Evolutionary conservation across 2,797 vertebrate species (phyloP).

Genomic region (Nasua narica): DNA sequence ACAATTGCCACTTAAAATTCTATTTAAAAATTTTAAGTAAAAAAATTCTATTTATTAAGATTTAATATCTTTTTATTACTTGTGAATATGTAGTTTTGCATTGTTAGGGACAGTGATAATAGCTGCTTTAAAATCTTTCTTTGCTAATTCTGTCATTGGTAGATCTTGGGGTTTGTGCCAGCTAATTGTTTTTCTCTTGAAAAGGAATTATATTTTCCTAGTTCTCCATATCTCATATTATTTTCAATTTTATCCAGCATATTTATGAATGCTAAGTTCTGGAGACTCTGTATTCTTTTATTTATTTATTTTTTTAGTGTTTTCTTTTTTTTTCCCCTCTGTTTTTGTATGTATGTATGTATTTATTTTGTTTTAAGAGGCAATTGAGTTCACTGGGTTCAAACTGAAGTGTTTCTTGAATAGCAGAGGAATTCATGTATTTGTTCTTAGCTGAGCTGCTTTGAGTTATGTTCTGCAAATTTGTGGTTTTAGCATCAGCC

Average conservation of each 20-base stretch:
- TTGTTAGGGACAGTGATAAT: not conserved
- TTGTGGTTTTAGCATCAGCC: not conserved
- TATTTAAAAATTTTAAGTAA: not conserved
- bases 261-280: not conserved
- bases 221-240: not conserved
- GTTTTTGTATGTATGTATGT: no score
- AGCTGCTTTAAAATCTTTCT: not conserved
- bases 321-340: not conserved
- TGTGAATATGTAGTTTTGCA: not conserved
- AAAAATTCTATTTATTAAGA: not conserved
- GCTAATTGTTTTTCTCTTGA: not conserved
- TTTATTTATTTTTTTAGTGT: not conserved
- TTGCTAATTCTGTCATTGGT: not conserved
- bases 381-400: not conserved
- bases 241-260: not conserved
- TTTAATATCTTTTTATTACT: not conserved
- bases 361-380: not conserved
- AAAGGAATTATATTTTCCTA: not conserved
- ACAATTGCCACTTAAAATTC: not conserved
- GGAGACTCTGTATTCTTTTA: not conserved
- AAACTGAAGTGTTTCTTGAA: not conserved
- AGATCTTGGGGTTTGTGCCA: not conserved
- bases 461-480: not conserved
- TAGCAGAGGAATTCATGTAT: not conserved
- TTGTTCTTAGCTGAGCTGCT: not conserved